Percentiles rank a stretch among this genome's conserved stretches.
Evolutionary conservation across 2,797 vertebrate species (phyloP).

Genomic region (Aldrovandia affinis): DNA sequence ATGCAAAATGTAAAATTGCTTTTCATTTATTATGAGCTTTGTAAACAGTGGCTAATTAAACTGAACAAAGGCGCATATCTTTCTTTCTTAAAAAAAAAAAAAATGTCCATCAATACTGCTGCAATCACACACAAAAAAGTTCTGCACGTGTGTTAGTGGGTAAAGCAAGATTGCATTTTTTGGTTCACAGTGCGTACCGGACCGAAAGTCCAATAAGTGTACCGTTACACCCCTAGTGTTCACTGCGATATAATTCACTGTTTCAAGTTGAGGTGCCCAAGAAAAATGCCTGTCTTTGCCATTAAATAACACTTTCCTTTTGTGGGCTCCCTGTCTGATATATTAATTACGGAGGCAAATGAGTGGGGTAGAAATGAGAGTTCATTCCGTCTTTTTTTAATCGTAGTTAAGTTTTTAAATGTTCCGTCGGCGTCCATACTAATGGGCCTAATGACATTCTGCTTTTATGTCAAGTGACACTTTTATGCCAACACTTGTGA

Average conservation of each 20-base stretch:
- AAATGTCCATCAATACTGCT: too few relatives aligned
- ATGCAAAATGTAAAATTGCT: too few relatives aligned
- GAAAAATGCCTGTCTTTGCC: conserved; percentile 62
- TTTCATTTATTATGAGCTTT: too few relatives aligned
- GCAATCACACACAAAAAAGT: too few relatives aligned
- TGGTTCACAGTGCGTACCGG: too few relatives aligned
- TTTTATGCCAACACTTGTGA: background rate
- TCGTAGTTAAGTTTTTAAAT: conserved; percentile 27
- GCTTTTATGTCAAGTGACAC: conserved; percentile 29
- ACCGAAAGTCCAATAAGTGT: too few relatives aligned
- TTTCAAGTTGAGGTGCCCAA: conserved; percentile 53
- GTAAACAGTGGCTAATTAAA: too few relatives aligned
- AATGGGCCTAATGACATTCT: conserved; percentile 18
- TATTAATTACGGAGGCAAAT: conserved; percentile 67
- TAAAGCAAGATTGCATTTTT: too few relatives aligned
- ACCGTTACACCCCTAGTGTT: too few relatives aligned
- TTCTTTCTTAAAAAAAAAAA: too few relatives aligned
- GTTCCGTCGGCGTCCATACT: conserved; percentile 27
- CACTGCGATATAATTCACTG: conserved; percentile 62
- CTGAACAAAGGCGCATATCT: too few relatives aligned
- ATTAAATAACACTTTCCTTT: conserved; percentile 69
- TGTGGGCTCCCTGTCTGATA: conserved; percentile 60
- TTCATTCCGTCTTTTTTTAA: conserved; percentile 43
- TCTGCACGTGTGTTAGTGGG: too few relatives aligned
- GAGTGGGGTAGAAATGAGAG: conserved; percentile 45